phyloP scores from a whole-genome alignment of 2,797 vertebrate genomes.

The Pelochelys cantorii region DNA sequence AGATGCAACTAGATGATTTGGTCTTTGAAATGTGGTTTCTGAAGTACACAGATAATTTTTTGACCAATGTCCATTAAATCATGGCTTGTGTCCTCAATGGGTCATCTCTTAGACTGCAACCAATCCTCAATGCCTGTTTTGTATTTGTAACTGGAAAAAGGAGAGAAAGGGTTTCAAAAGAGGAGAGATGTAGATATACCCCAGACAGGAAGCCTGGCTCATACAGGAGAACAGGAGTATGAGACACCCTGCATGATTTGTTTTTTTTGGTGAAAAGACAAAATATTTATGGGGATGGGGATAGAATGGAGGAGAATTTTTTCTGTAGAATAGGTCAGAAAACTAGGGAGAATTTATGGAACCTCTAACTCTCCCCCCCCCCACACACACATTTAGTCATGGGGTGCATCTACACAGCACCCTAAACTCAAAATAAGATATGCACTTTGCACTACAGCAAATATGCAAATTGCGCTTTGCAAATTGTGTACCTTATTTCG shows the following conservation, averaged over 20 bases:
- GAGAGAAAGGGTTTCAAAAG: not conserved
- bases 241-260: not conserved
- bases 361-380: not conserved
- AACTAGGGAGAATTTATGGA: not conserved
- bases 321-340: not conserved
- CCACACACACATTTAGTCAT: too few species aligned
- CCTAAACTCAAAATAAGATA: too few species aligned
- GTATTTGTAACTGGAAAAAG: not conserved
- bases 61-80: constrained; percentile 30
- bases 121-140: not conserved
- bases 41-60: not conserved
- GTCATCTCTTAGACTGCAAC: not conserved
- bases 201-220: not conserved
- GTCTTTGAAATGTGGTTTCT: constrained; percentile 1
- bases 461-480: too few species aligned
- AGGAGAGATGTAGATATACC: not conserved
- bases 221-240: not conserved
- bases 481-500: too few species aligned
- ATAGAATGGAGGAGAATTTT: not conserved
- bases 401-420: too few species aligned
- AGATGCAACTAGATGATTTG: not conserved
- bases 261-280: not conserved
- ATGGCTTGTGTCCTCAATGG: not conserved
- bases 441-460: too few species aligned
- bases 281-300: not conserved